Base-by-base conservation (phyloP, 2,797 vertebrate genomes). In the Anguilla marmorata region DNA sequence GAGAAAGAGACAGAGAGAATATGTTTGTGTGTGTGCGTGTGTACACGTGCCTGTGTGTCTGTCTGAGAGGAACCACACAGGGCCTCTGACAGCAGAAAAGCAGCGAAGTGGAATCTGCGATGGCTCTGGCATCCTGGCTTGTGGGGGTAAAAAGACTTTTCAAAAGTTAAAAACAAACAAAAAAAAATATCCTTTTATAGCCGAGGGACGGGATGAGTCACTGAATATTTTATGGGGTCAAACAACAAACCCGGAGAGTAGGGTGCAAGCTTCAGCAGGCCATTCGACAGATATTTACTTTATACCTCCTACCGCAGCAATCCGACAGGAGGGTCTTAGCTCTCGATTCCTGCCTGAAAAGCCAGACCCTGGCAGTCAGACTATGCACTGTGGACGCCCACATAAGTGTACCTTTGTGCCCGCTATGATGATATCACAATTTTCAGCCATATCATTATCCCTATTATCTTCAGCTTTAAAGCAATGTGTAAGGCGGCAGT, bases 61-160 rank as follows among this genome's bases (percentile, higher is more conserved):
- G 8, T 72, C 9, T 72, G 69, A 30, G 9, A 33, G 69, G n/a
- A 72, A 3, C 69, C 4, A 19, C n/a, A 30, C 9, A n/a, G 27
- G 63, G 3, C 63, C n/a, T 33, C 7, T 33, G 27, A 30, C 69
- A 72, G 63, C 27, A 33, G 69, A 30, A 30, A 9, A 72, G 27
- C 27, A 33, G 63, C 63, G 11, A 3, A 30, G 9, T 6, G 69
- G 33, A 72, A 72, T 66, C 41, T 45, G 56, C 3, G 56, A 58
- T 16, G 56, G 56, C 60, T 66, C 21, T 24, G 60, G 60, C 24
- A 11, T 9, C 66, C 1, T 8, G 66, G 27, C 66, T 12, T 72
- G 69, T 66, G 60, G 60, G 60, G 21, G 60, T n/a, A 72, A 72
- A 72, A 72, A 33, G 69, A 33, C 60, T 66, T 72, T 72, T n/a